Evolutionary conservation across 1,140 invertebrate species (phyloP).

Genomic region (Drosophila asahinai): DNA sequence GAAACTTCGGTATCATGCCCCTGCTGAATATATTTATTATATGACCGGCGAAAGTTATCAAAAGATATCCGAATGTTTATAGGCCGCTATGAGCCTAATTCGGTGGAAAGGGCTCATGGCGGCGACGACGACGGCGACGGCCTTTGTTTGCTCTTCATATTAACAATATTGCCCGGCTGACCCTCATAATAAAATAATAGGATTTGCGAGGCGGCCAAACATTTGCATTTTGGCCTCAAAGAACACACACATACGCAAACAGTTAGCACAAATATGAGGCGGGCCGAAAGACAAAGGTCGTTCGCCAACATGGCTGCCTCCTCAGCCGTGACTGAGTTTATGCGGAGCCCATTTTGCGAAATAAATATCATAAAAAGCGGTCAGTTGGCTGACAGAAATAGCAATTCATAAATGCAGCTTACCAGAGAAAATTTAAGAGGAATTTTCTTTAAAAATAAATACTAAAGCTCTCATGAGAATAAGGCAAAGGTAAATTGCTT

Average conservation of each 20-base stretch:
- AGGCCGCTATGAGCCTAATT: slow-evolving; percentile 11
- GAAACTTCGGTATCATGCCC: slow-evolving; percentile 12
- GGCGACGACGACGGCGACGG: not conserved
- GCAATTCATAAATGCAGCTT: not conserved
- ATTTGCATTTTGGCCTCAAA: slow-evolving; percentile 64
- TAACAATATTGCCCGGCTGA: slow-evolving; percentile 60
- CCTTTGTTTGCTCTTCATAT: slow-evolving; percentile 57
- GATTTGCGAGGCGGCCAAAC: slow-evolving; percentile 54
- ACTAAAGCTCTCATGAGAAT: no score
- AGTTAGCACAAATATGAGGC: slow-evolving; percentile 52
- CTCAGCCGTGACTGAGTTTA: slow-evolving; percentile 14
- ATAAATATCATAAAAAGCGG: not conserved
- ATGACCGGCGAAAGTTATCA: slow-evolving; percentile 41
- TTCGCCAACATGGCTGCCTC: slow-evolving; percentile 27
- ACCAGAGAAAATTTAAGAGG: not conserved
- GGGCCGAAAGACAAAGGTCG: slow-evolving; percentile 50
- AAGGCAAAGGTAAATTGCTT: no score
- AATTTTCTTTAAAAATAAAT: not conserved
- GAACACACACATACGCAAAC: slow-evolving; percentile 40
- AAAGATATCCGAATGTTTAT: slow-evolving; percentile 47
- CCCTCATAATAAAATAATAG: slow-evolving; percentile 65
- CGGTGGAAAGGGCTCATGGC: not conserved
- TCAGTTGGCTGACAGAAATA: not conserved
- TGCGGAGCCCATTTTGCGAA: slow-evolving; percentile 8
- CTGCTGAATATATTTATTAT: slow-evolving; percentile 34